These are phyloP conservation scores for Amphipyra tragopoginis DNA, from an alignment of 2,888 invertebrate genomes.

Conservation along the genomic window DNA sequence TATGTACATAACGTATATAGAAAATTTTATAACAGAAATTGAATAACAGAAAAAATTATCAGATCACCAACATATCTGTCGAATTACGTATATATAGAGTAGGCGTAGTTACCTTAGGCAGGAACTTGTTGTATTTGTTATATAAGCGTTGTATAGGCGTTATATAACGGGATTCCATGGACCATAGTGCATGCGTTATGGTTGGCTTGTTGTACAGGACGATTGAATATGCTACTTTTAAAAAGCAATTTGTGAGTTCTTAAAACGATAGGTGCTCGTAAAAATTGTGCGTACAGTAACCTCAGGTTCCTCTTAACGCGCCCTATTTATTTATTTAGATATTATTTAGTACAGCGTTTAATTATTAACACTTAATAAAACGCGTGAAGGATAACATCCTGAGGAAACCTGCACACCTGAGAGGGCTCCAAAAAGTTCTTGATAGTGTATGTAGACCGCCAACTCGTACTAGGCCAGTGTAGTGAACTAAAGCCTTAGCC, in stretches of 20 bases:
- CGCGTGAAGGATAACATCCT: too few species aligned
- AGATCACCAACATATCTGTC: conserved; percentile 62
- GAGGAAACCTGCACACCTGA: too few species aligned
- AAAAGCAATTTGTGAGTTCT: not conserved
- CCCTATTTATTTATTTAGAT: too few species aligned
- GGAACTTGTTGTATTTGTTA: conserved; percentile 56
- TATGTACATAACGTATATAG: conserved; percentile 44
- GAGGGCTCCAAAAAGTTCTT: too few species aligned
- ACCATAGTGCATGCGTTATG: conserved; percentile 59
- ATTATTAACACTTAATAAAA: too few species aligned
- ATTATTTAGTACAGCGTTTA: too few species aligned
- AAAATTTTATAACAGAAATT: conserved; percentile 43
- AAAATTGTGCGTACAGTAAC: not conserved
- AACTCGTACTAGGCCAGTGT: too few species aligned
- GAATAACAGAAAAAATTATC: conserved; percentile 13
- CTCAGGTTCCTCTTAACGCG: too few species aligned
- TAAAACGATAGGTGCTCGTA: not conserved
- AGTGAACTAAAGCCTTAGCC: too few species aligned
- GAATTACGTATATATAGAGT: conserved; percentile 65
- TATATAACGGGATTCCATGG: conserved; percentile 49
- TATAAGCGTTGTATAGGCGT: conserved; percentile 45
- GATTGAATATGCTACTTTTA: conserved; percentile 56
- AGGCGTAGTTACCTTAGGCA: conserved; percentile 75
- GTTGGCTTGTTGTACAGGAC: conserved; percentile 31
- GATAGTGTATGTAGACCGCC: too few species aligned